Base-by-base conservation (phyloP, 2,797 vertebrate genomes). In the Choloepus didactylus region DNA sequence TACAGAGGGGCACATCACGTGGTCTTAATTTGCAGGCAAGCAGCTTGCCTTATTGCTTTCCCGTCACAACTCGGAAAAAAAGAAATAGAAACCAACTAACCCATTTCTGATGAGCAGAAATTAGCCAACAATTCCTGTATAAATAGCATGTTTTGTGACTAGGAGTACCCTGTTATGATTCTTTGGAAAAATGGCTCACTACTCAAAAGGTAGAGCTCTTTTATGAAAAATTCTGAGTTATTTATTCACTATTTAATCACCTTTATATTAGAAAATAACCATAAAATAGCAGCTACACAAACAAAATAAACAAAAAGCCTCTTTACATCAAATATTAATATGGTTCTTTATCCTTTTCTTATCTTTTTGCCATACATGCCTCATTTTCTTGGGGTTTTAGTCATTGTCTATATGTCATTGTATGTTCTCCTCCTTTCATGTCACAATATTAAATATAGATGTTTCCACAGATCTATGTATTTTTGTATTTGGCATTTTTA, bases 341-440 rank as follows among this genome's bases (percentile, higher is more conserved):
- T 69, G n/a, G 23, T 38, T 66, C 23, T 64, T 69, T 66, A 3
- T 70, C 14, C 9, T 46, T 31, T 70, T n/a, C 46, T 38, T 81
- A 18, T 44, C 38, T 27, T 70, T 69, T 60, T 15, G 54, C 31
- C 9, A 0, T 14, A 14, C 0, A 2, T 18, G 56, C 62, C 54
- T 64, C 4, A 64, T 76, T 69, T 76, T 75, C 3, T 0, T 29
- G 59, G 59, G 10, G 9, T 6, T 25, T 18, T 9, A 64, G 31
- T 38, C 62, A 1, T 29, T 31, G 7, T 91, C 66, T 67, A 1
- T 15, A 1, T 31, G 25, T 35, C 7, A 2, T 62, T 35, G 2
- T 2, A 0, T 1, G 1, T 18, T 51, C 29, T 29, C 0, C 3
- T 60, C 29, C 25, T 81, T 35, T 70, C 14, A 0, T 5, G 4